Base-by-base conservation (phyloP, 2,113 vertebrate genomes). In the Oryzias melastigma region DNA sequence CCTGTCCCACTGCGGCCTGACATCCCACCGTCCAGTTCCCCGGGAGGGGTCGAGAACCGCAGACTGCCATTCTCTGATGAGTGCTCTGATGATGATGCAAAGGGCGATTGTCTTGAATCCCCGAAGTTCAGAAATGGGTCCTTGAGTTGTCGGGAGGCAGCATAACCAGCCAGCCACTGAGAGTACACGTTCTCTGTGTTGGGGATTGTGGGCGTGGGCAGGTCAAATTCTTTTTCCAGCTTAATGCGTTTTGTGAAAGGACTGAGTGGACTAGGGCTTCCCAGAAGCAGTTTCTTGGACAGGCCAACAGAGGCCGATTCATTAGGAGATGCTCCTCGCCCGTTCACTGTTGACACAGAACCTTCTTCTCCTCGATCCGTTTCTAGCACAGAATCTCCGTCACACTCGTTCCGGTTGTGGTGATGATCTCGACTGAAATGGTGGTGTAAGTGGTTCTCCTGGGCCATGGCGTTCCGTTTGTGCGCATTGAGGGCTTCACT, bases 91-190 rank as follows among this genome's bases (percentile, higher is more conserved):
- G 96, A 98, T 74, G 97, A 98, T 90, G 96, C 95, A 72, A 98
- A 98, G 90, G 96, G 96, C 92, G 96, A 99, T 98, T 98, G 97
- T 98, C 97, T 95, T 90, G 96, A 98, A 91, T 98, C 97, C 69
- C 95, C 96, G 81, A 98, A 99, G 92, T 89, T 98, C 79, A 98
- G 95, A 92, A 98, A 98, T 87, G 96, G 96, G 91, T 99, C 96
- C 91, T 98, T 98, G 90, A 99, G 94, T 94, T 99, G 97, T 89
- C 97, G 92, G 40, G 97, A 98, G 83, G 96, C 96, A 24, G 97
- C 97, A 1, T 98, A 98, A 87, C 97, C 96, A 4, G 96, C 97
- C 76, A 99, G 92, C 97, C 97, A 99, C 92, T 99, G 97, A 57
- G 97, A 99, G 89, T 99, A 99, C 88, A 99, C 96, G 81, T 99